Evolutionary conservation across 2,888 invertebrate species (phyloP), one percentile per base, ranked within the genome.

Genomic region (Andrena dorsata): DNA sequence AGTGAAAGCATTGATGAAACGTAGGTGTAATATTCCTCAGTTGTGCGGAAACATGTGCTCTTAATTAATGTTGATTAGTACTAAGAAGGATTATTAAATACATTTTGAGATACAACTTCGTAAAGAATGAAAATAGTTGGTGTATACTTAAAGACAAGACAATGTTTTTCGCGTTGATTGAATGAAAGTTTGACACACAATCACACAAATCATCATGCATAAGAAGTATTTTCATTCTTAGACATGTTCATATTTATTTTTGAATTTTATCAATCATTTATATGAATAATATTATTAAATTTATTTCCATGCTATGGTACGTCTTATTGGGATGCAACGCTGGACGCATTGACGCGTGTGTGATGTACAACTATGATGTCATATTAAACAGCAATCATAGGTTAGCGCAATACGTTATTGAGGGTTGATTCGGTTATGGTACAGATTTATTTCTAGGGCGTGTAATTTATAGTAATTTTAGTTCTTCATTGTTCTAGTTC

Each of bases 221-320:
- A 79, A 71, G 63, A 80, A 80, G 70, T 88, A 88, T 88, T 87
- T 87, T 88, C 81, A 88, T 88, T 88, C 86, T 85, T 86, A 64
- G 71, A 85, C 72, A 80, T 81, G 73, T 69, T 80, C 76, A 76
- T 85, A 68, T 77, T 85, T 88, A 86, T 80, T 85, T 80, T 76
- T 80, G 49, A 80, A 75, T 26, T 64, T 70, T 80, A 83, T 61
- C 69, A 66, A 82, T 82, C 76, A 82, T 88, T 76, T 77, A 85
- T 86, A 81, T 68, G 77, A 91, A 89, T 90, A 93, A 92, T 92
- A 86, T 88, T 90, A 76, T 91, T 86, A 85, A 89, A 92, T 93
- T 93, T 93, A 91, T 93, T 94, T 93, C 90, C 93, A 94, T 93
- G 94, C 92, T 92, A 91, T 91, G 92, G 91, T 92, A 90, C 93